Percentiles rank a stretch among this genome's conserved stretches.
Conservation (phyloP, 2,113 vertebrate genomes). For the Hippocampus guttulatus region DNA sequence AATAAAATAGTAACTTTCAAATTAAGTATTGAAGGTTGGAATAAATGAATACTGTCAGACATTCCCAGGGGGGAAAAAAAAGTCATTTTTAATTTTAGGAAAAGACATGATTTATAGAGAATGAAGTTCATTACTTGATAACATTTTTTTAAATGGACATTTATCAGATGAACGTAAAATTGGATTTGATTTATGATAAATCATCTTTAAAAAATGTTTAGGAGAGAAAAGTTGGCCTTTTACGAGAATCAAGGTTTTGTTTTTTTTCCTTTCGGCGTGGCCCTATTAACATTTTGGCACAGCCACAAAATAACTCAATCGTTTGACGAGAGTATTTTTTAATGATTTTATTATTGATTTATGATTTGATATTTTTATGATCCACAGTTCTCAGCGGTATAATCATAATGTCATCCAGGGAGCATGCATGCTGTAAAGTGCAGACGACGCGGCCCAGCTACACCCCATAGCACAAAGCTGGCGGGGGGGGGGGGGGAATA, state of each 20-base stretch:
- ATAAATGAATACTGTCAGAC: neutral
- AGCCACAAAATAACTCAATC: too few relatives aligned
- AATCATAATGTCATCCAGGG: neutral
- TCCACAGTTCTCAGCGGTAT: neutral
- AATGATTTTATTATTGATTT: neutral
- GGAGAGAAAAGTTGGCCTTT: too few relatives aligned
- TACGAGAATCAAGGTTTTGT: neutral
- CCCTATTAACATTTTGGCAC: neutral
- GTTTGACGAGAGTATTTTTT: neutral
- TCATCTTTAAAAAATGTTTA: too few relatives aligned
- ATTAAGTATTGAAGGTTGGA: neutral
- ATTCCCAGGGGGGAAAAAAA: neutral
- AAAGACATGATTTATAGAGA: neutral
- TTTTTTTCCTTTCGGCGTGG: neutral
- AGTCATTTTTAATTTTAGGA: neutral
- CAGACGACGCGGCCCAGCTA: neutral
- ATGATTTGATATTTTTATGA: neutral
- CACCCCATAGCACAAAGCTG: neutral
- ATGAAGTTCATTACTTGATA: too few relatives aligned
- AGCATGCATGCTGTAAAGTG: neutral
- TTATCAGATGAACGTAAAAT: too few relatives aligned
- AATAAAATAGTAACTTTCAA: neutral
- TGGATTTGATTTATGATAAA: too few relatives aligned
- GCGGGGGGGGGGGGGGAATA: neutral
- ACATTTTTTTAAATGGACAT: too few relatives aligned